A percentile compares a stretch with the other conserved stretches of the same genome.
Evolutionary conservation across 2,797 vertebrate species (phyloP).

Genomic region (Lacerta agilis): DNA sequence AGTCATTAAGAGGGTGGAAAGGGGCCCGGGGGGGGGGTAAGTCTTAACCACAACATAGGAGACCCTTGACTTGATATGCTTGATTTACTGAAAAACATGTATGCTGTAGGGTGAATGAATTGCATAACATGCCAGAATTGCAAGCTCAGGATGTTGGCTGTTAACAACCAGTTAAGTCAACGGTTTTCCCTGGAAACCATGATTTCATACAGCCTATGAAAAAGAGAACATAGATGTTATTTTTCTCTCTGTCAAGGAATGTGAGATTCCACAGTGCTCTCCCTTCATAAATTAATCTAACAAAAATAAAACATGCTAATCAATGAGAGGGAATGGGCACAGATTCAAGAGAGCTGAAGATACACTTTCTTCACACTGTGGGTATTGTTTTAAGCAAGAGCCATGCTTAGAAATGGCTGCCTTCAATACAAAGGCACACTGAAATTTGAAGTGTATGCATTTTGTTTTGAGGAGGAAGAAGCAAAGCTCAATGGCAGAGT

Average conservation of each 20-base stretch:
- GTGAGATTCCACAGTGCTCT: slow-evolving; percentile 68
- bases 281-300: slow-evolving; percentile 49
- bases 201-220: slow-evolving; percentile 69
- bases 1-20: slow-evolving; percentile 22
- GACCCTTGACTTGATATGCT: slow-evolving; percentile 33
- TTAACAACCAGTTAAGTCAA: slow-evolving; percentile 41
- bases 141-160: slow-evolving; percentile 51
- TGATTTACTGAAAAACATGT: slow-evolving; percentile 21
- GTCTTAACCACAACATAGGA: slow-evolving; percentile 34
- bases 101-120: slow-evolving; percentile 36
- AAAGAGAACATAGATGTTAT: slow-evolving; percentile 54
- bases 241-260: slow-evolving; percentile 72
- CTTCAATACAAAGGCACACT: background rate
- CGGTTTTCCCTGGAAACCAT: slow-evolving; percentile 65
- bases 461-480: background rate
- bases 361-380: background rate
- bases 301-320: slow-evolving; percentile 69
- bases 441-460: background rate
- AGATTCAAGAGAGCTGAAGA: slow-evolving; percentile 25
- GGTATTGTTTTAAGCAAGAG: background rate
- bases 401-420: background rate
- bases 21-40: slow-evolving; percentile 12
- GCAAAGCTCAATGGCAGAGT: background rate
- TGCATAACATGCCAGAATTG: slow-evolving; percentile 53
- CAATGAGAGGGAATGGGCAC: slow-evolving; percentile 50